phyloP scores from a whole-genome alignment of 2,797 vertebrate species.

The Liasis olivaceus region DNA sequence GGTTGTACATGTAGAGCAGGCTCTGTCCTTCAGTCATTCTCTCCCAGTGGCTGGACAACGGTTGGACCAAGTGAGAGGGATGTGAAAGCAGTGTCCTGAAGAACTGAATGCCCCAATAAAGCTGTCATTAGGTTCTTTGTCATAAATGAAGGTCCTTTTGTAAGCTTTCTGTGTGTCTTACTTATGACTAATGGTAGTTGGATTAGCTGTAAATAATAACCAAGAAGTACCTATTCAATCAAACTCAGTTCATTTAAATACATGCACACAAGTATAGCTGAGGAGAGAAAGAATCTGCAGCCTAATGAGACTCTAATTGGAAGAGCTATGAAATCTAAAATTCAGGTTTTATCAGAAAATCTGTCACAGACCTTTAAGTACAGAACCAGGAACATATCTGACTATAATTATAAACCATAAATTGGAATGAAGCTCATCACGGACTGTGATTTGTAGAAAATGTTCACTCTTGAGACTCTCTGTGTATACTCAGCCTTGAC shows the following conservation, averaged over 20 bases:
- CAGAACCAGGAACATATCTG: constrained; percentile 47
- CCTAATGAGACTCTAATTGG: constrained; percentile 56
- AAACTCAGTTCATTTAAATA: constrained; percentile 30
- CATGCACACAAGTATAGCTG: constrained; percentile 53
- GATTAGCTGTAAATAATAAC: constrained; percentile 31
- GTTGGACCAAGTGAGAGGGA: too few relatives aligned
- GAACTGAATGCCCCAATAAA: not conserved
- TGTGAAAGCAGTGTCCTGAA: too few relatives aligned
- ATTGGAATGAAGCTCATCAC: constrained; percentile 55
- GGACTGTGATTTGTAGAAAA: constrained; percentile 63
- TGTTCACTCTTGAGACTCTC: constrained; percentile 56
- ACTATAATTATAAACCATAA: constrained; percentile 64
- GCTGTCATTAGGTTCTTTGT: not conserved
- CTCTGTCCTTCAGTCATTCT: not conserved
- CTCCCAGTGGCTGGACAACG: not conserved
- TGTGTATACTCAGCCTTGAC: constrained; percentile 37
- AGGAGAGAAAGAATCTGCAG: constrained; percentile 54
- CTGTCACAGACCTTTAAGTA: constrained; percentile 61
- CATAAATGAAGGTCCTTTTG: not conserved
- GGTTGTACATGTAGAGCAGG: not conserved
- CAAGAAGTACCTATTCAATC: constrained; percentile 50
- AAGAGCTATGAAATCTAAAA: constrained; percentile 61
- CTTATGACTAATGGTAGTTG: not conserved
- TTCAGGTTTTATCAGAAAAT: constrained; percentile 60
- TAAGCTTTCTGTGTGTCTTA: not conserved